A percentile compares a stretch with the other conserved stretches of the same genome.
Evolutionary conservation across 2,113 vertebrate genomes (phyloP).

Genomic region (Myotis davidii): DNA sequence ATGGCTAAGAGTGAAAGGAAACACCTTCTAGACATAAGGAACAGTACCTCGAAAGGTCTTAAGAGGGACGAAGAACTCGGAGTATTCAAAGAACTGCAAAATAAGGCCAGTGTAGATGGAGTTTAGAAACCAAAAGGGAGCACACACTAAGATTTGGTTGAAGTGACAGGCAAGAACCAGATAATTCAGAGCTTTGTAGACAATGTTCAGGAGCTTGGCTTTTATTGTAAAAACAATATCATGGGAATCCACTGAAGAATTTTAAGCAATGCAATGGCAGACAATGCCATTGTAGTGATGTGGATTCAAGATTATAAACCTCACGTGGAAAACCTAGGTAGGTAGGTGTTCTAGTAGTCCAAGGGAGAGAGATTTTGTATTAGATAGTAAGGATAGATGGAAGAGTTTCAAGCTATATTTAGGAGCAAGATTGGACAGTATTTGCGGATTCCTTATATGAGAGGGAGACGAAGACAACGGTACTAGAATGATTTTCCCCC

Average conservation of each 20-base stretch:
- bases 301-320: neutral
- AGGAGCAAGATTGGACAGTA: neutral
- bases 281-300: neutral
- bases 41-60: neutral
- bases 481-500: neutral
- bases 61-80: neutral
- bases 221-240: neutral
- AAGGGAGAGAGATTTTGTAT: neutral
- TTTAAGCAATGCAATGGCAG: neutral
- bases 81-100: neutral
- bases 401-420: neutral
- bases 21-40: neutral
- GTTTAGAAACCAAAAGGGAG: constrained; percentile 3
- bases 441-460: neutral
- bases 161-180: neutral
- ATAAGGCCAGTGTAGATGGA: neutral
- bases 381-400: neutral
- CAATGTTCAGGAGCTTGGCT: neutral
- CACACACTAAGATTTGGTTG: neutral
- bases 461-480: neutral
- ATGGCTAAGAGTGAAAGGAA: neutral
- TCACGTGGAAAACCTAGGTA: neutral
- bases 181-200: neutral
- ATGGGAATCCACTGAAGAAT: neutral
- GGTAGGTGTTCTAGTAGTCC: neutral